A percentile compares a stretch with the other conserved stretches of the same genome.
Evolutionary conservation across 2,797 vertebrate genomes (phyloP).

Genomic region (Rhincodon typus): DNA sequence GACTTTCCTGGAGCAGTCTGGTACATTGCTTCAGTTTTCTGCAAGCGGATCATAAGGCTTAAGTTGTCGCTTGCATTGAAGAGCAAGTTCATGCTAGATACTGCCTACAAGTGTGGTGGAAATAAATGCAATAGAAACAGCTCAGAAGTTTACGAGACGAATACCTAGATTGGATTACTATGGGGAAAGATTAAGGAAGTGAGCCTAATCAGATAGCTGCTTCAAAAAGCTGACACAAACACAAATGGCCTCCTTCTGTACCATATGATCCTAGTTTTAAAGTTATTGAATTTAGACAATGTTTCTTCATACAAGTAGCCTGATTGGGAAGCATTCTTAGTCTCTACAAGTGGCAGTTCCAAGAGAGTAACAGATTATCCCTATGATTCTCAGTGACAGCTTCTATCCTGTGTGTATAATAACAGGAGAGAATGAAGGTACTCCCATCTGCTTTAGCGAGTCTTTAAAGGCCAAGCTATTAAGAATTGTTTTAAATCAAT

Average conservation of each 20-base stretch:
- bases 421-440: conserved; percentile 45
- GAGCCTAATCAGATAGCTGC: too few species aligned
- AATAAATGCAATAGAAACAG: background rate
- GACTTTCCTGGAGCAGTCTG: too few species aligned
- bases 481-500: conserved; percentile 13
- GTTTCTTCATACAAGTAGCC: background rate
- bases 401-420: conserved; percentile 47
- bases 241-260: background rate
- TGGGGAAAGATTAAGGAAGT: background rate
- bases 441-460: conserved; percentile 41
- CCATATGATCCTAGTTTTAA: background rate
- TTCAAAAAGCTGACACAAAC: background rate
- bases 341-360: conserved; percentile 40
- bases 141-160: too few species aligned
- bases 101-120: background rate
- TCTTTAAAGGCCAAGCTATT: conserved; percentile 36
- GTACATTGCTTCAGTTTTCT: too few species aligned
- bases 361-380: conserved; percentile 44
- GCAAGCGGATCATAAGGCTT: too few species aligned
- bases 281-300: background rate
- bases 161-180: too few species aligned
- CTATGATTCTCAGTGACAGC: conserved; percentile 48
- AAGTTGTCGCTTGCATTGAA: too few species aligned
- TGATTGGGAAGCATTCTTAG: background rate
- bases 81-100: too few species aligned